Base-by-base conservation (phyloP, 2,113 vertebrate species). In the Hemiscyllium ocellatum region DNA sequence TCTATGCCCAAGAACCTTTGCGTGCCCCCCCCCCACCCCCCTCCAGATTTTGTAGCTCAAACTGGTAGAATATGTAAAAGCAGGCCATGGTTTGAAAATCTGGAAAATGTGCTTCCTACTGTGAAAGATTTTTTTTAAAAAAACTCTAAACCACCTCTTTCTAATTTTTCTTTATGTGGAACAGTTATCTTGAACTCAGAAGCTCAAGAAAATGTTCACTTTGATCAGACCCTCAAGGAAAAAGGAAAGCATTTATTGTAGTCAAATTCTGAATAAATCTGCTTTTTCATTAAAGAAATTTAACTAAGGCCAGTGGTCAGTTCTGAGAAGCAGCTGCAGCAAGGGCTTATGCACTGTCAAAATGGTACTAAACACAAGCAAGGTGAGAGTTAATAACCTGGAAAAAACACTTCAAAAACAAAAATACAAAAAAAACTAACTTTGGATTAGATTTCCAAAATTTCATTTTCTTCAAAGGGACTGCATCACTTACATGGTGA, bases 401-500 rank as follows among this genome's bases (percentile, higher is more conserved):
- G 52, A 87, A 87, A 37, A 42, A 42, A 61, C 2, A 22, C 66
- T 91, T 66, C 17, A 37, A 66, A 93, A n/a, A 93, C 33, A 20
- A 68, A 66, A 10, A 66, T 24, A 22, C 56, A 66, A 91, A 33
- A 56, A 61, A 65, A 61, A 20, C 2, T 22, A 3, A 15, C 33
- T 90, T 90, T 90, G 50, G 37, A 69, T 42, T 37, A 0, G 47
- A 12, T 70, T 94, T 69, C n/a, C 19, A 94, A 94, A 47, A 24
- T 94, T 94, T 69, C 66, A 69, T 94, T 69, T 24, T 61, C n/a
- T 94, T 69, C 66, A 94, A 94, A 47, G 91, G 91, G 8, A 94
- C 50, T 47, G 80, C 47, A 6, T 26, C 85, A 86, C 85, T 10
- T 47, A 52, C 26, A 26, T 86, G 19, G 22, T 26, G 85, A 50